Conservation (phyloP, 2,888 invertebrate species). For the Trileptium ribeirensis region DNA sequence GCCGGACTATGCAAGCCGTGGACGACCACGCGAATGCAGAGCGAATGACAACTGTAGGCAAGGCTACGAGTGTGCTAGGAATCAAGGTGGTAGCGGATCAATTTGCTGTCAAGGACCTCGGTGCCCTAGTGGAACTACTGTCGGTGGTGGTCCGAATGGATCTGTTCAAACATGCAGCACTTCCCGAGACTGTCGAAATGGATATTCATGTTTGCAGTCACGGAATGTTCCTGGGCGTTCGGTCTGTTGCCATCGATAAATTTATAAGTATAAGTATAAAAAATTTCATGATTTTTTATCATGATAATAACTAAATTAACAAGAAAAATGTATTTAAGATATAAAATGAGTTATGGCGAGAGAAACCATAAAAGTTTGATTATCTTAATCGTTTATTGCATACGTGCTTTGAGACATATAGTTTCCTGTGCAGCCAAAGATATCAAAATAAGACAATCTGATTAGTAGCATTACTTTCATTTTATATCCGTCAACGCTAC, state of each 20-base stretch:
- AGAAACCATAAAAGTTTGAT: too few relatives aligned
- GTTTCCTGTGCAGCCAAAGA: too few relatives aligned
- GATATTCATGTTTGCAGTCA: not conserved
- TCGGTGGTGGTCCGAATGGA: constrained; percentile 7
- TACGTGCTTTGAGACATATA: too few relatives aligned
- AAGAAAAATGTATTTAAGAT: too few relatives aligned
- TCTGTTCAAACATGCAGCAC: not conserved
- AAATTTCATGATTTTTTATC: too few relatives aligned
- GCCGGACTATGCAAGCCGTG: not conserved
- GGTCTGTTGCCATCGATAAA: constrained; percentile 8
- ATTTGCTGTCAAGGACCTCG: constrained; percentile 22
- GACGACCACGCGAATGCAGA: not conserved
- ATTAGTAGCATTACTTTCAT: too few relatives aligned
- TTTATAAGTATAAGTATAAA: too few relatives aligned
- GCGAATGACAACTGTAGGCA: constrained; percentile 2
- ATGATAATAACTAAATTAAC: too few relatives aligned
- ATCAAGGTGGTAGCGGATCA: not conserved
- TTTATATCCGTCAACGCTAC: too few relatives aligned
- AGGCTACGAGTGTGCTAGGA: constrained; percentile 14
- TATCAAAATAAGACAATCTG: too few relatives aligned
- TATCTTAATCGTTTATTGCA: too few relatives aligned
- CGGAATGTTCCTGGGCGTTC: not conserved
- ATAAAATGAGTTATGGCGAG: too few relatives aligned
- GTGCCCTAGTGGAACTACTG: constrained; percentile 9
- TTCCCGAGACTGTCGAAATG: not conserved